Conservation (phyloP, 2,113 vertebrate species). For the Stomatorhinus ivindoensis region DNA sequence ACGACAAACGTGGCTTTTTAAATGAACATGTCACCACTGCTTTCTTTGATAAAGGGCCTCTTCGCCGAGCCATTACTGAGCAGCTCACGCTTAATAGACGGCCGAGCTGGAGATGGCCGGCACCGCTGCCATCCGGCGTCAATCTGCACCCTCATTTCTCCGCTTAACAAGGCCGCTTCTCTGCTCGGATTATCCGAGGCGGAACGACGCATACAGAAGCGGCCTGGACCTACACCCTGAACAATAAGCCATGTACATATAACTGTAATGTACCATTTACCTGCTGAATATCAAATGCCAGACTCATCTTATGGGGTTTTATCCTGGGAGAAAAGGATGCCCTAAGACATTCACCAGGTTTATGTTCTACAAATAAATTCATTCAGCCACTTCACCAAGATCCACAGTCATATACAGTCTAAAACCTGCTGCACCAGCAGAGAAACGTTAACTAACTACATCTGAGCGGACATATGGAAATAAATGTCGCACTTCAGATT, state of each 20-base stretch:
- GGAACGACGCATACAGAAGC: not conserved
- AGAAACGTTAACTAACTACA: not conserved
- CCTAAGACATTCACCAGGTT: not conserved
- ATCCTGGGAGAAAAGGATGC: not conserved
- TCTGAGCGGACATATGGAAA: not conserved
- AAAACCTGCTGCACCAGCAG: not conserved
- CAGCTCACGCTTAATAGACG: constrained; percentile 24
- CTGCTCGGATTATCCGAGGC: not conserved
- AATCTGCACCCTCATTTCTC: not conserved
- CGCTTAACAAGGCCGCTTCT: not conserved
- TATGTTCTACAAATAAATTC: not conserved
- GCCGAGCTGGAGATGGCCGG: constrained; percentile 2
- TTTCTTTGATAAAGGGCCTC: constrained; percentile 61
- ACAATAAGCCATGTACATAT: not conserved
- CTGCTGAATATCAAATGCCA: not conserved
- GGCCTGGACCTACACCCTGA: not conserved
- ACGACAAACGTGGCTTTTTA: constrained; percentile 64
- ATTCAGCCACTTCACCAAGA: not conserved
- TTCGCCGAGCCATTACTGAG: constrained; percentile 31
- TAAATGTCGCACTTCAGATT: not conserved
- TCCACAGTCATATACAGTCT: not conserved
- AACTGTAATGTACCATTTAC: not conserved
- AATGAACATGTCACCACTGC: constrained; percentile 84
- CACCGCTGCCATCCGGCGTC: not conserved
- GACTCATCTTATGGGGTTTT: not conserved